Evolutionary conservation across 2,113 vertebrate genomes (phyloP), one percentile per base, ranked within the genome.

Genomic region (Tamias sibiricus): DNA sequence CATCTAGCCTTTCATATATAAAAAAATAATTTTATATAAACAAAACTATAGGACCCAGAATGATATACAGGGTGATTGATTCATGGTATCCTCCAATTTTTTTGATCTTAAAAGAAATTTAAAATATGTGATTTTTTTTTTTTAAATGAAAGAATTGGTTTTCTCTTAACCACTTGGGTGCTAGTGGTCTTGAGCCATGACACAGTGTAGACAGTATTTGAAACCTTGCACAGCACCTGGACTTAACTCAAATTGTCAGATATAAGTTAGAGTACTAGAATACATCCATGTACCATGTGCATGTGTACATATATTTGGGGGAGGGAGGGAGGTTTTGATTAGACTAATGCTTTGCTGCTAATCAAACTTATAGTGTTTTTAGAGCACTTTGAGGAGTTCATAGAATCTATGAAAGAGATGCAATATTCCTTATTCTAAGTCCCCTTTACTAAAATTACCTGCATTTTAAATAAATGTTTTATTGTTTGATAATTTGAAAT

Each of bases 191-290:
- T 90, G 97, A 90, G 76, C 91, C 9, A 24, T 94, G 62, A 49
- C 89, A 57, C 97, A 95, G 77, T 44, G 35, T 49, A 96, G 96
- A 95, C 94, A 95, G 97, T 98, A 97, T 98, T 98, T 98, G 74
- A 84, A 97, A 96, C 74, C 87, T 91, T 95, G 74, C 42, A 92
- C 87, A 95, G 76, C 49, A 74, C 97, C 93, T 95, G 94, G 86
- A 96, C 94, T 84, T 88, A 30, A 77, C 28, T 97, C 92, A 74
- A 71, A 92, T 93, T 87, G 76, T 94, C 89, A 80, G 49, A 66
- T 96, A n/a, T 35, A 95, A 76, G 0, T 91, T 97, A 97, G 95
- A 92, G n/a, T 95, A 87, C 30, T 80, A 94, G 74, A 96, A 3
- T 90, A 93, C 86, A 42, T 57, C 49, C n/a, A 47, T 90, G 20